Base-by-base conservation (phyloP, 2,888 invertebrate genomes). In the Agrilus biguttatus region DNA sequence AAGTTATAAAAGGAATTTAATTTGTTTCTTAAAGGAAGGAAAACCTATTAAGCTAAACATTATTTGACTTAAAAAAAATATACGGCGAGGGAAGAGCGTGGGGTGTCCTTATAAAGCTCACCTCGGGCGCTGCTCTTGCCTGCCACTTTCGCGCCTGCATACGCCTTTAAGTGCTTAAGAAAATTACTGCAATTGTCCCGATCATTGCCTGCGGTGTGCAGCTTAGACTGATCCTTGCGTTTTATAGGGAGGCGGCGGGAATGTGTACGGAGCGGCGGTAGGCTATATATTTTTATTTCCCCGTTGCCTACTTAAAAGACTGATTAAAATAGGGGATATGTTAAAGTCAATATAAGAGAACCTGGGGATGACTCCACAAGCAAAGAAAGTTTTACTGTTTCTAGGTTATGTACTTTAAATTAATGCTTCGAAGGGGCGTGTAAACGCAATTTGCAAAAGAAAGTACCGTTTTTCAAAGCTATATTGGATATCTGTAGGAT, bases 281-380 rank as follows among this genome's bases (percentile, higher is more conserved):
- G 55, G 62, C 60, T 58, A 62, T 63, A 63, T 65, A 65, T 65
- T 65, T 64, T 64, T 65, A 65, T 65, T 65, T 65, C 65, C 65
- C 65, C 56, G 58, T 64, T 62, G 65, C 61, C 63, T 64, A 65
- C 64, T 65, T 65, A 63, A 64, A 60, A 58, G 63, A 60, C 65
- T 65, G 65, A 65, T 65, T 65, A 65, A 65, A 64, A 63, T 57
- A 55, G 60, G 63, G 62, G 60, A 60, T 60, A 60, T 57, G 61
- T 62, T 58, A 59, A 59, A 60, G 59, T 58, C 62, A 56, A 61
- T 60, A 60, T 62, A 61, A 57, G 10, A 2, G 58, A 56, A 54
- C 47, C 49, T 51, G 50, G 52, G 53, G 49, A 46, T 48, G 51
- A 46, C 47, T 47, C 44, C 21, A 42, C 37, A 46, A 41, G 46